Percentiles rank a stretch among this genome's conserved stretches.
Evolutionary conservation across 2,888 invertebrate species (phyloP).

Genomic region (Poecilus cupreus): DNA sequence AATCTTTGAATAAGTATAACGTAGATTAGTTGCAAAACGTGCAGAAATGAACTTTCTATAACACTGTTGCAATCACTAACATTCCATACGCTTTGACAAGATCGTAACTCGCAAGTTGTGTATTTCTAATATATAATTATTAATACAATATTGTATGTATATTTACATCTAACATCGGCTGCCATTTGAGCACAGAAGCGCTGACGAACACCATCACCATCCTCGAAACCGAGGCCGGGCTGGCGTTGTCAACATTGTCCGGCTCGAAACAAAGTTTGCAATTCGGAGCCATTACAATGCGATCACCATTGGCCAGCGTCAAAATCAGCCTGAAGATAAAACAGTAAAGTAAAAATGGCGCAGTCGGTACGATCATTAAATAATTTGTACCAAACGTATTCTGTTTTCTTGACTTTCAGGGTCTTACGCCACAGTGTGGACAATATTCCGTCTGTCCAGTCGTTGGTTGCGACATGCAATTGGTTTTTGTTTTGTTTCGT

Average conservation of each 20-base stretch:
- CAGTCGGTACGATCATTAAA: slow-evolving; percentile 96
- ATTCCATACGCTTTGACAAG: too few relatives aligned
- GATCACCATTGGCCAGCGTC: slow-evolving; percentile 92
- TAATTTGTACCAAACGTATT: slow-evolving; percentile 81
- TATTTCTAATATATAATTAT: too few relatives aligned
- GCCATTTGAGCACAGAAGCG: slow-evolving; percentile 89
- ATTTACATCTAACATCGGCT: slow-evolving; percentile 82
- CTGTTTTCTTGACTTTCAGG: slow-evolving; percentile 83
- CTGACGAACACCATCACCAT: slow-evolving; percentile 95
- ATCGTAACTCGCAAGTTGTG: too few relatives aligned
- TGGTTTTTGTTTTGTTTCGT: slow-evolving; percentile 68
- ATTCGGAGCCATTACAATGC: slow-evolving; percentile 92
- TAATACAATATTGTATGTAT: too few relatives aligned
- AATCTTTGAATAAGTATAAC: too few relatives aligned
- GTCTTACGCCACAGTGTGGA: slow-evolving; percentile 92
- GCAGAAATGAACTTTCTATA: too few relatives aligned
- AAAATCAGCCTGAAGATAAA: slow-evolving; percentile 93
- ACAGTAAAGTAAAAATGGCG: slow-evolving; percentile 95
- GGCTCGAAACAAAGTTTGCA: slow-evolving; percentile 92
- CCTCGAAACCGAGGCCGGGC: slow-evolving; percentile 92
- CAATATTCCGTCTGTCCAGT: slow-evolving; percentile 96
- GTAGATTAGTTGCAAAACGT: too few relatives aligned
- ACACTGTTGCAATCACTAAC: too few relatives aligned
- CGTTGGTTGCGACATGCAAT: slow-evolving; percentile 92
- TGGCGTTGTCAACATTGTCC: slow-evolving; percentile 93